phyloP scores from a whole-genome alignment of 1,140 invertebrate genomes.

The Pseudomyrmex concolor region DNA sequence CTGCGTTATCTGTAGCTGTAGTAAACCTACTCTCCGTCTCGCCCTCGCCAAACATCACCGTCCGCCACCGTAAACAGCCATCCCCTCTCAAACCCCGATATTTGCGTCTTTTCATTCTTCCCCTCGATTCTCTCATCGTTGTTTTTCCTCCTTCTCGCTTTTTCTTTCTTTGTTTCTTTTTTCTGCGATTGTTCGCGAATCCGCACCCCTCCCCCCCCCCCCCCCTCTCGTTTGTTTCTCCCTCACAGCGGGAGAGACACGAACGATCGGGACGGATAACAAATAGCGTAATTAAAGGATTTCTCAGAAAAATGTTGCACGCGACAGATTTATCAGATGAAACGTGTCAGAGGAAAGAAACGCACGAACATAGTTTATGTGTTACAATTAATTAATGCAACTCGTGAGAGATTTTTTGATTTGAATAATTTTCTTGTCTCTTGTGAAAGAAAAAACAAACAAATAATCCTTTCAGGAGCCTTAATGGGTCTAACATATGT shows the following conservation, averaged over 20 bases:
- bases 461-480: too few relatives aligned
- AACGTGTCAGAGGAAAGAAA: background rate
- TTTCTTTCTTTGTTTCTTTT: background rate
- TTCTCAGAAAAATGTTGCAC: background rate
- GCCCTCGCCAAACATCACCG: conserved; percentile 40
- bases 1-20: conserved; percentile 71
- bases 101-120: conserved; percentile 54
- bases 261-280: conserved; percentile 14
- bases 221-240: conserved; percentile 14
- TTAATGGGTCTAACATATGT: too few relatives aligned
- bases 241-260: background rate
- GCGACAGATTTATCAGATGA: background rate
- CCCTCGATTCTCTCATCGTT: background rate
- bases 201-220: conserved; percentile 8
- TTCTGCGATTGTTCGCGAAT: conserved; percentile 28
- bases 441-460: too few relatives aligned
- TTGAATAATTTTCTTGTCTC: too few relatives aligned
- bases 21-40: conserved; percentile 58
- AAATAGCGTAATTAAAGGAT: conserved; percentile 28
- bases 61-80: conserved; percentile 33
- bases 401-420: too few relatives aligned
- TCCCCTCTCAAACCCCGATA: background rate
- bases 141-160: conserved; percentile 21
- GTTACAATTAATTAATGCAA: background rate
- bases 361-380: background rate